Conservation (phyloP, 2,888 invertebrate species). For the Eumerus sabulonum region DNA sequence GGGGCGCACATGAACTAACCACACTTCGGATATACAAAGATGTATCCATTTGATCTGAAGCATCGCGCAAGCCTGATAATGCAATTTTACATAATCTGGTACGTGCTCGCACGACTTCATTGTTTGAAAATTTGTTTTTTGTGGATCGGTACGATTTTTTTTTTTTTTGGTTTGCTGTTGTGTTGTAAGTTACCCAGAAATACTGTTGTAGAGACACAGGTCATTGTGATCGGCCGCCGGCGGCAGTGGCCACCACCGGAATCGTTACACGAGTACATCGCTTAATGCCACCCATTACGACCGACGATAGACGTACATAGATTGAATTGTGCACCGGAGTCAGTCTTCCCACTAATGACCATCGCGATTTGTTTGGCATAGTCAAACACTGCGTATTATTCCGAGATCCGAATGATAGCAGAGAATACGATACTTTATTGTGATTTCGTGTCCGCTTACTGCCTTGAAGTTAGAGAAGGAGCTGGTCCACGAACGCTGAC, state of each 20-base stretch:
- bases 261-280: constrained; percentile 69
- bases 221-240: constrained; percentile 58
- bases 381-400: constrained; percentile 65
- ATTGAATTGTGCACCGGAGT: constrained; percentile 65
- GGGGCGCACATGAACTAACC: constrained; percentile 26
- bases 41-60: constrained; percentile 39
- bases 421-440: constrained; percentile 68
- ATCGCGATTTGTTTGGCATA: constrained; percentile 67
- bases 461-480: constrained; percentile 30
- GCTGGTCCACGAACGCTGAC: constrained; percentile 33
- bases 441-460: constrained; percentile 65
- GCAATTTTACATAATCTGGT: constrained; percentile 66
- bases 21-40: constrained; percentile 29
- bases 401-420: constrained; percentile 59
- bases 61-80: constrained; percentile 51
- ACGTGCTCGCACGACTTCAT: constrained; percentile 69
- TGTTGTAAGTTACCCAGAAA: constrained; percentile 59
- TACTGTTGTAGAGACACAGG: constrained; percentile 59
- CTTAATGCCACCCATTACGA: constrained; percentile 69
- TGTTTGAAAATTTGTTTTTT: constrained; percentile 67
- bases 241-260: constrained; percentile 59
- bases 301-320: constrained; percentile 65
- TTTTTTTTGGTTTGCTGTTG: constrained; percentile 50
- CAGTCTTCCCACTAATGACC: constrained; percentile 65
- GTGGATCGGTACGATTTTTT: constrained; percentile 57